Evolutionary conservation across 2,113 vertebrate genomes (phyloP).

Genomic region (Pseudorasbora parva): DNA sequence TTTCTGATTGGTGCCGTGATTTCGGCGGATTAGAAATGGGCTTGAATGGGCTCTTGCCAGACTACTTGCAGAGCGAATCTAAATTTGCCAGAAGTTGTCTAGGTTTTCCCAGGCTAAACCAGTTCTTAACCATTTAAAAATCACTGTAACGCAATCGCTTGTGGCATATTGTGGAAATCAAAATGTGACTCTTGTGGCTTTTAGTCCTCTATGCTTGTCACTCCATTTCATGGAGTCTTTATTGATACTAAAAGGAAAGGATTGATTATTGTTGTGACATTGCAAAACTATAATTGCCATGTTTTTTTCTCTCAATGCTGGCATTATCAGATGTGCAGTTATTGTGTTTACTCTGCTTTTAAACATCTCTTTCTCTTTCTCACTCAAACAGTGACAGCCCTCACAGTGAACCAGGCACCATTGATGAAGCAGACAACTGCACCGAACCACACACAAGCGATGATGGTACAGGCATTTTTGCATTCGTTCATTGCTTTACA

Average conservation of each 20-base stretch:
- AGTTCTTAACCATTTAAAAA: not conserved
- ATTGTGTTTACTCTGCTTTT: not conserved
- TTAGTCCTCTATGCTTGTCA: not conserved
- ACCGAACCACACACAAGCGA: slow-evolving; percentile 97
- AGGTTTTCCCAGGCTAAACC: too few relatives aligned
- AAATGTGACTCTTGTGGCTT: not conserved
- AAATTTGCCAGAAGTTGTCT: too few relatives aligned
- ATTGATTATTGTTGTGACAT: not conserved
- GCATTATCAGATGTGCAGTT: not conserved
- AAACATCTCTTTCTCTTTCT: slow-evolving; percentile 8
- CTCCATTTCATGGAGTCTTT: not conserved
- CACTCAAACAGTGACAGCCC: slow-evolving; percentile 88
- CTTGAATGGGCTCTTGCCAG: too few relatives aligned
- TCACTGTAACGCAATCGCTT: not conserved
- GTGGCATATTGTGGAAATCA: not conserved
- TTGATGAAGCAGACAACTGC: slow-evolving; percentile 94
- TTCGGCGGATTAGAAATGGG: too few relatives aligned
- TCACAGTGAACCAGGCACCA: slow-evolving; percentile 96
- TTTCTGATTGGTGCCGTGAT: too few relatives aligned
- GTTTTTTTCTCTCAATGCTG: not conserved
- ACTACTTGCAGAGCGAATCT: too few relatives aligned
- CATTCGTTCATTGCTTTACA: not conserved
- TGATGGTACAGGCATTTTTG: slow-evolving; percentile 81
- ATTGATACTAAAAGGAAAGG: not conserved
- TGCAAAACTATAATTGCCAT: not conserved